Percentiles rank a stretch among this genome's conserved stretches.
Conservation (phyloP, 2,797 vertebrate species). For the Myoxocephalus aenaeus region DNA sequence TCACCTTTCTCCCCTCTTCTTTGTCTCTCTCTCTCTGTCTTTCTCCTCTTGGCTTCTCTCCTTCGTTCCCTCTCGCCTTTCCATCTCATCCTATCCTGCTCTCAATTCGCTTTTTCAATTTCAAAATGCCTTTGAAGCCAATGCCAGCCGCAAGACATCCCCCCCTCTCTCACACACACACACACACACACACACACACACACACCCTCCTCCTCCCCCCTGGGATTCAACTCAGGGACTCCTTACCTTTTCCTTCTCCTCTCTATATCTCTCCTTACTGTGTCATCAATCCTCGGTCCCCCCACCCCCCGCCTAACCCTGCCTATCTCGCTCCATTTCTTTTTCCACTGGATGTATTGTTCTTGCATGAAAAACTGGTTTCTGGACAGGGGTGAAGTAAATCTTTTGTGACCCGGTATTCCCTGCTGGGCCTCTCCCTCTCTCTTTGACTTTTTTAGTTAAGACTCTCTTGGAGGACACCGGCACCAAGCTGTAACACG, state of each 20-base stretch:
- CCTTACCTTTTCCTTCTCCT: constrained; percentile 56
- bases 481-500: constrained; percentile 72
- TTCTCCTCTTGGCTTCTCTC: constrained; percentile 35
- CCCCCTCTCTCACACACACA: too few species aligned
- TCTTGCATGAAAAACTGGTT: constrained; percentile 78
- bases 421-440: constrained; percentile 64
- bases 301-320: constrained; percentile 42
- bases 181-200: too few species aligned
- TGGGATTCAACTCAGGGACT: constrained; percentile 68
- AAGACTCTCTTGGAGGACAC: constrained; percentile 57
- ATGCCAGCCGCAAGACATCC: constrained; percentile 57
- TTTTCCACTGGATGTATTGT: constrained; percentile 68
- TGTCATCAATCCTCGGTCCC: constrained; percentile 73
- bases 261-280: constrained; percentile 72
- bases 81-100: constrained; percentile 71
- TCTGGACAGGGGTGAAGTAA: constrained; percentile 79
- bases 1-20: constrained; percentile 50
- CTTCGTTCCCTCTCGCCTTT: constrained; percentile 46
- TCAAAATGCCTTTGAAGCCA: constrained; percentile 76
- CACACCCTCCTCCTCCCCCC: not conserved
- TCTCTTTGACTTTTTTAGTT: constrained; percentile 54
- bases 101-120: constrained; percentile 79
- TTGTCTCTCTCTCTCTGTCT: constrained; percentile 44
- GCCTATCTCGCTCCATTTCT: constrained; percentile 66
- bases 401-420: constrained; percentile 81